These are phyloP conservation scores for Peucedramus taeniatus DNA, from an alignment of 2,113 vertebrate genomes.

Conservation along the genomic window DNA sequence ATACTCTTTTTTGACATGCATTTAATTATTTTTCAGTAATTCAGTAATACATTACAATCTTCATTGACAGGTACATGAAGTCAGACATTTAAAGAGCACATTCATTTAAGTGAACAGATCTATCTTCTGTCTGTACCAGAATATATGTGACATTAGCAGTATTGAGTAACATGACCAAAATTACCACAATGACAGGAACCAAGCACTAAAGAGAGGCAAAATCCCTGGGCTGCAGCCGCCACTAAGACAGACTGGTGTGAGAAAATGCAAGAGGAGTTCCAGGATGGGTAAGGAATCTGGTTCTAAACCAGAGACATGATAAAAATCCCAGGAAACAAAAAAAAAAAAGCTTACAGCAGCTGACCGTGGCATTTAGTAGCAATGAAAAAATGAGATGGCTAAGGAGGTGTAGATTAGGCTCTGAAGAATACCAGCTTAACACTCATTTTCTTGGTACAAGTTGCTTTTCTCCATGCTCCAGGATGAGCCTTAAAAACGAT, in stretches of 20 bases:
- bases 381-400: not conserved
- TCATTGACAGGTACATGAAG: not conserved
- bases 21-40: not conserved
- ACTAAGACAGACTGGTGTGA: not conserved
- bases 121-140: not conserved
- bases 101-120: not conserved
- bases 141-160: not conserved
- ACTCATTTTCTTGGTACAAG: not conserved
- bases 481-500: not conserved
- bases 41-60: not conserved
- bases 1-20: not conserved
- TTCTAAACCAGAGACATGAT: not conserved
- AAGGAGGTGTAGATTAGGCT: not conserved
- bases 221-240: not conserved
- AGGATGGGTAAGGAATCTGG: not conserved
- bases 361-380: accelerated
- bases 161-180: not conserved
- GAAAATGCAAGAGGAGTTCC: not conserved
- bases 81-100: not conserved
- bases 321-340: not conserved
- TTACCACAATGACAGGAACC: not conserved
- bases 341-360: not conserved
- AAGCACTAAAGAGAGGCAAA: not conserved
- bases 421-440: not conserved
- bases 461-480: not conserved